Evolutionary conservation across 2,797 vertebrate species (phyloP).

Genomic region (Cynodonichthys magdalenae): DNA sequence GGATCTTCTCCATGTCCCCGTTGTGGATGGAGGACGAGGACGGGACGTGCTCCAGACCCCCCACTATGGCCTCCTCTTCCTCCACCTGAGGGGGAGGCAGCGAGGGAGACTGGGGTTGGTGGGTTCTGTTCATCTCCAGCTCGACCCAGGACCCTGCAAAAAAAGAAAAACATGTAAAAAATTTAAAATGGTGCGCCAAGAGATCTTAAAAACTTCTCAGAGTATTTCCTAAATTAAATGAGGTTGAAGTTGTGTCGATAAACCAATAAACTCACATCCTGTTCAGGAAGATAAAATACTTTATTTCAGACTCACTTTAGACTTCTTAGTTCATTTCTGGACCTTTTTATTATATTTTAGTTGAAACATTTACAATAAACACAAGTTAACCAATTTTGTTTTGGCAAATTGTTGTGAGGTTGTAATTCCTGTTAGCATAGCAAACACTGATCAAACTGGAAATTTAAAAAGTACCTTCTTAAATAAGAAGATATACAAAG

Average conservation of each 20-base stretch:
- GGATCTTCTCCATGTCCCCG: constrained; percentile 97
- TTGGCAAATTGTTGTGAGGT: no score
- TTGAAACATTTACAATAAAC: no score
- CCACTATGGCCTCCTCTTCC: constrained; percentile 85
- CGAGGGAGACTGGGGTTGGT: constrained; percentile 46
- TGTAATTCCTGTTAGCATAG: no score
- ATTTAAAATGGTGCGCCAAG: not conserved
- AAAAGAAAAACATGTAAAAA: no score
- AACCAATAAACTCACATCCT: constrained; percentile 17
- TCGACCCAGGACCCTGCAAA: constrained; percentile 96
- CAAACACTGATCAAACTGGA: no score
- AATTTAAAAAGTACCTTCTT: no score
- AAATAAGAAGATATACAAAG: no score
- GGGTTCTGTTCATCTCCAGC: constrained; percentile 88
- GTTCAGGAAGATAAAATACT: constrained; percentile 1
- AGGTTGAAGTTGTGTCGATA: constrained; percentile 10
- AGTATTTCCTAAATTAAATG: not conserved
- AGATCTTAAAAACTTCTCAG: not conserved
- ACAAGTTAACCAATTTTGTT: no score
- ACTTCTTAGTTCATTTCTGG: no score
- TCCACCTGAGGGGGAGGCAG: constrained; percentile 81
- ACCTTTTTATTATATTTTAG: no score
- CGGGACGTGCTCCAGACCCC: constrained; percentile 93
- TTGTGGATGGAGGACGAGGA: constrained; percentile 98
- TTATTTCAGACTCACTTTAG: not conserved